A percentile compares a stretch with the other conserved stretches of the same genome.
These are phyloP conservation scores for Clupea harengus DNA, from an alignment of 2,113 vertebrate genomes.

Conservation along the genomic window DNA sequence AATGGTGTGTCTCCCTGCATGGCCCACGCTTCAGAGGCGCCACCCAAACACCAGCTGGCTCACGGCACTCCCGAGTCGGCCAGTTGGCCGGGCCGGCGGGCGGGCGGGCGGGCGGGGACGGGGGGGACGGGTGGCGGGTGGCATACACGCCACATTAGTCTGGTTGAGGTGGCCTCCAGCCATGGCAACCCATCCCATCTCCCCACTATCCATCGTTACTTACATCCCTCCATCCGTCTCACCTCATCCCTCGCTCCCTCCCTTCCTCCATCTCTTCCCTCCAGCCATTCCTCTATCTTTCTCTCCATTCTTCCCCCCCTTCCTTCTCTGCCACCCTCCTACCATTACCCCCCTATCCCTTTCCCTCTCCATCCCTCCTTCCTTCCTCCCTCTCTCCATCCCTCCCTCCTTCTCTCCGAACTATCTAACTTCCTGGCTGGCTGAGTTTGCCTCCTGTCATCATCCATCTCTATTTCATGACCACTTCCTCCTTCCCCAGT, in stretches of 20 bases:
- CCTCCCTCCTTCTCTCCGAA: neutral
- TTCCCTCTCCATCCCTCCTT: neutral
- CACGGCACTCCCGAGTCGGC: slow-evolving; percentile 21
- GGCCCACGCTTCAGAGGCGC: slow-evolving; percentile 32
- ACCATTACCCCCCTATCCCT: neutral
- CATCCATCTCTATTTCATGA: too few relatives aligned
- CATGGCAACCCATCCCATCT: slow-evolving; percentile 25
- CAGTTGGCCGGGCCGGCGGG: neutral
- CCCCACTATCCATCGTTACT: neutral
- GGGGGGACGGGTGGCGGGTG: neutral
- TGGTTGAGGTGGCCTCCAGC: slow-evolving; percentile 37
- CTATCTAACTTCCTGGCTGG: too few relatives aligned
- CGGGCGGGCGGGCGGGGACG: neutral
- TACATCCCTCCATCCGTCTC: neutral
- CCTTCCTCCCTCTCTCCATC: neutral
- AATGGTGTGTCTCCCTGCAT: slow-evolving; percentile 37
- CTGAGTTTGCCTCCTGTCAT: neutral
- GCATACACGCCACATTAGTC: slow-evolving; percentile 28
- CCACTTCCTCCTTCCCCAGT: too few relatives aligned
- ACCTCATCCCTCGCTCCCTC: neutral
- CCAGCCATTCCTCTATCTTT: neutral
- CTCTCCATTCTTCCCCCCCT: neutral
- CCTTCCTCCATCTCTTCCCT: neutral
- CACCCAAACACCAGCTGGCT: slow-evolving; percentile 43
- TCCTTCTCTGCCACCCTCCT: too few relatives aligned